Evolutionary conservation across 1,140 invertebrate genomes (phyloP).

Genomic region (Listronotus bonariensis): DNA sequence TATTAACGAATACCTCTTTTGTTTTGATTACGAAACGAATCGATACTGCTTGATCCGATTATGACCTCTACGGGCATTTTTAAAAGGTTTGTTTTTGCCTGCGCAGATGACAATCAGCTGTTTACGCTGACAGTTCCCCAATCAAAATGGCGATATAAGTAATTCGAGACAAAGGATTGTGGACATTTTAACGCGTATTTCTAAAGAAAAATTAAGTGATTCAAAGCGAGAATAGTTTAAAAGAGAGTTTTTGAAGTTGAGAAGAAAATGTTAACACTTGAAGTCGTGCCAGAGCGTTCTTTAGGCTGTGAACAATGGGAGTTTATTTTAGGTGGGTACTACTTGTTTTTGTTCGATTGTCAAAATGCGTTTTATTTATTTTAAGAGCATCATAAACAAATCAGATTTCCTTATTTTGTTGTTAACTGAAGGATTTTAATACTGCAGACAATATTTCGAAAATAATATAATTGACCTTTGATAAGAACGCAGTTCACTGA

Average conservation of each 20-base stretch:
- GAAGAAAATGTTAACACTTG: constrained; percentile 86
- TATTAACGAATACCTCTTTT: constrained; percentile 9
- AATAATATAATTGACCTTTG: constrained; percentile 18
- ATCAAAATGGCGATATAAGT: constrained; percentile 35
- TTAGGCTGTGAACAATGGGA: constrained; percentile 97
- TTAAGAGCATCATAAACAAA: constrained; percentile 5
- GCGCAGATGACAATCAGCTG: constrained; percentile 32
- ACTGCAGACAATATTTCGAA: background rate
- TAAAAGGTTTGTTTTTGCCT: background rate
- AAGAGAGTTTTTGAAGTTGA: background rate
- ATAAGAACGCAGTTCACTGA: constrained; percentile 19
- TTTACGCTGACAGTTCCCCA: constrained; percentile 19
- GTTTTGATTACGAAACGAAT: constrained; percentile 25
- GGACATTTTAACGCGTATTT: constrained; percentile 15
- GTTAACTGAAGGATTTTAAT: background rate
- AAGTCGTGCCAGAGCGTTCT: constrained; percentile 93
- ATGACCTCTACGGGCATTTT: background rate
- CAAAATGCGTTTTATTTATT: constrained; percentile 31
- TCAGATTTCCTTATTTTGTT: background rate
- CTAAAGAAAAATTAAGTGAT: constrained; percentile 20
- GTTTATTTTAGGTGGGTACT: constrained; percentile 88
- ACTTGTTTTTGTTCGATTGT: constrained; percentile 6
- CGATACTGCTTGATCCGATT: background rate
- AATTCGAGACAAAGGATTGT: constrained; percentile 30
- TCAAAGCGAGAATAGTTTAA: constrained; percentile 6